A percentile compares a stretch with the other conserved stretches of the same genome.
phyloP scores from a whole-genome alignment of 2,113 vertebrate species.

The Capreolus pygargus region DNA sequence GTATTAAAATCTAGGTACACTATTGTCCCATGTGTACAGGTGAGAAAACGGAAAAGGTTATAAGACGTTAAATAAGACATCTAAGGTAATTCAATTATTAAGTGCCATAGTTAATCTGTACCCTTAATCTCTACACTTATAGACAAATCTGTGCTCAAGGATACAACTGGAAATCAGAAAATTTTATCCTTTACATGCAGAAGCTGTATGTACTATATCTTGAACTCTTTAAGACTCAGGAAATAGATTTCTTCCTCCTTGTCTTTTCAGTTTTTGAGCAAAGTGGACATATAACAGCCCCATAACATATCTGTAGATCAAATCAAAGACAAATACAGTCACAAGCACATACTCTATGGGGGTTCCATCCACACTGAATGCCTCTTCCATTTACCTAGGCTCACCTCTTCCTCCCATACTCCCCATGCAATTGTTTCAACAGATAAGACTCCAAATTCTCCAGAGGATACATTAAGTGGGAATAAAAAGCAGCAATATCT shows the following conservation, averaged over 20 bases:
- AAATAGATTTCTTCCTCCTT: constrained; percentile 22
- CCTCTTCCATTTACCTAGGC: not conserved
- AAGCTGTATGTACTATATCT: not conserved
- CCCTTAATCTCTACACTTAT: not conserved
- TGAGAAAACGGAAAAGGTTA: not conserved
- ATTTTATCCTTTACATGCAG: not conserved
- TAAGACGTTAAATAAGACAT: not conserved
- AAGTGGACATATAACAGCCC: not conserved
- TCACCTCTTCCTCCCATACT: not conserved
- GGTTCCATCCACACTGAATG: not conserved
- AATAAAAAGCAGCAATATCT: constrained; percentile 3
- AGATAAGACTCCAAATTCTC: not conserved
- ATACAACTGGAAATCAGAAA: not conserved
- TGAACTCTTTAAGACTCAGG: not conserved
- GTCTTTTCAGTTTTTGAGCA: constrained; percentile 4
- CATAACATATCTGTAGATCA: not conserved
- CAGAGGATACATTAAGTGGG: not conserved
- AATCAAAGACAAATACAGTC: constrained; percentile 30
- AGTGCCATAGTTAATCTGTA: not conserved
- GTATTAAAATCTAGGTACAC: not conserved
- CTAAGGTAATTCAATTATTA: not conserved
- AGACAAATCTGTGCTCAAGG: not conserved
- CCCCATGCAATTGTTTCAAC: not conserved
- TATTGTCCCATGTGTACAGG: not conserved
- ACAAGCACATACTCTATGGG: not conserved